Conservation (phyloP, 2,888 invertebrate species). For the Idaea biselata region DNA sequence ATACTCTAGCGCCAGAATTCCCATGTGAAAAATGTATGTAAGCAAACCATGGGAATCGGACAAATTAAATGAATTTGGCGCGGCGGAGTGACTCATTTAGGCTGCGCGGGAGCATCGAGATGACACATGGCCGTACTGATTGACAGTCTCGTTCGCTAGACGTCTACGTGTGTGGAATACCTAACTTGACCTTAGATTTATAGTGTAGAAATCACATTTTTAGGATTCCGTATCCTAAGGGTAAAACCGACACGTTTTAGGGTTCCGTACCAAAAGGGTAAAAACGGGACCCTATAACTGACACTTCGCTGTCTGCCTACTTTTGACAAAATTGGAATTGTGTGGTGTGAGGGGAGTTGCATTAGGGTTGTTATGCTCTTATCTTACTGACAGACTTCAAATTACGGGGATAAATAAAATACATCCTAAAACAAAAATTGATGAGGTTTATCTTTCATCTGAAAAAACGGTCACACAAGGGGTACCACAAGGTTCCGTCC, state of each 20-base stretch:
- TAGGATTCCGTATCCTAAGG: not conserved
- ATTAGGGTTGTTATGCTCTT: too few relatives aligned
- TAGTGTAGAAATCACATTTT: not conserved
- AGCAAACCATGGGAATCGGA: conserved; percentile 62
- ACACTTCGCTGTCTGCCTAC: too few relatives aligned
- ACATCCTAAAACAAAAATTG: too few relatives aligned
- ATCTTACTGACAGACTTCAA: too few relatives aligned
- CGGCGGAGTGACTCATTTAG: not conserved
- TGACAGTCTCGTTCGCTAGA: conserved; percentile 18
- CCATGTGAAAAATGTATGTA: conserved; percentile 46
- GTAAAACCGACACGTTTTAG: not conserved
- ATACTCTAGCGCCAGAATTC: conserved; percentile 50
- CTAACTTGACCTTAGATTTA: not conserved
- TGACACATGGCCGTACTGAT: conserved; percentile 15
- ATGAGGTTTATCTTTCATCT: too few relatives aligned
- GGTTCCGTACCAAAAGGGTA: too few relatives aligned
- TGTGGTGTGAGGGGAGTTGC: too few relatives aligned
- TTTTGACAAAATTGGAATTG: too few relatives aligned
- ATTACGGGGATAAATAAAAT: too few relatives aligned
- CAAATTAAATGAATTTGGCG: conserved; percentile 53
- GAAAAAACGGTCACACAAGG: too few relatives aligned
- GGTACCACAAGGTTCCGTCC: too few relatives aligned
- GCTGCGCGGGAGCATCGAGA: conserved; percentile 4
- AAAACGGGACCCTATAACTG: too few relatives aligned
- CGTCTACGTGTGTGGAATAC: conserved; percentile 22